Evolutionary conservation across 2,113 vertebrate species (phyloP).

Genomic region (Eptesicus fuscus): DNA sequence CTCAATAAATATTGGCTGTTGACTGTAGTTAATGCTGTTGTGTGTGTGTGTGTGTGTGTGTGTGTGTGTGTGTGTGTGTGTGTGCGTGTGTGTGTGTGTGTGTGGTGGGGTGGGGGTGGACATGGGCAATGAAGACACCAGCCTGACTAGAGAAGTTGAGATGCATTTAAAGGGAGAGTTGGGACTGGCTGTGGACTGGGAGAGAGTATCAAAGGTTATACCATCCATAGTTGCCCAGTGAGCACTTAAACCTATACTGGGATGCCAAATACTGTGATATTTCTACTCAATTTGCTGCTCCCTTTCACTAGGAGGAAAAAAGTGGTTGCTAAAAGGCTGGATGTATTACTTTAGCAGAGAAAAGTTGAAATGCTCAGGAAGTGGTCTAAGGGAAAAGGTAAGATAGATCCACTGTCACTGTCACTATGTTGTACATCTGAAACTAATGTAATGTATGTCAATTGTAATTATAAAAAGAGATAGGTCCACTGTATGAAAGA

Average conservation of each 20-base stretch:
- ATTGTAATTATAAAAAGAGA: background rate
- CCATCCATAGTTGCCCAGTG: background rate
- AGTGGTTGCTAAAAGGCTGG: background rate
- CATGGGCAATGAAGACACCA: background rate
- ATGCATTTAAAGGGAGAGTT: background rate
- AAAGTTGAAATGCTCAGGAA: background rate
- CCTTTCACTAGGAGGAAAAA: conserved; percentile 32
- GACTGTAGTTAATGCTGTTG: background rate
- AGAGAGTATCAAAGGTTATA: background rate
- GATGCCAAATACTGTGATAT: background rate
- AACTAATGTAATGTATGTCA: background rate
- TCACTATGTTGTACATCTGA: background rate
- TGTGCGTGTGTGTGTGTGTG: background rate
- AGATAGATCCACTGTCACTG: background rate
- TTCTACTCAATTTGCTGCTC: background rate
- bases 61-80: background rate
- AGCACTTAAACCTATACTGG: background rate
- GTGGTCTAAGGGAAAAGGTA: conserved; percentile 6
- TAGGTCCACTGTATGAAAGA: background rate
- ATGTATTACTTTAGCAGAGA: background rate
- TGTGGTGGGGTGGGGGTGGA: background rate
- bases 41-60: background rate
- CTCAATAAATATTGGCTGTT: background rate
- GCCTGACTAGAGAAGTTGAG: background rate
- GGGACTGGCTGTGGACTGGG: background rate